Conservation (phyloP, 2,888 invertebrate species). For the Piscicola geometra region DNA sequence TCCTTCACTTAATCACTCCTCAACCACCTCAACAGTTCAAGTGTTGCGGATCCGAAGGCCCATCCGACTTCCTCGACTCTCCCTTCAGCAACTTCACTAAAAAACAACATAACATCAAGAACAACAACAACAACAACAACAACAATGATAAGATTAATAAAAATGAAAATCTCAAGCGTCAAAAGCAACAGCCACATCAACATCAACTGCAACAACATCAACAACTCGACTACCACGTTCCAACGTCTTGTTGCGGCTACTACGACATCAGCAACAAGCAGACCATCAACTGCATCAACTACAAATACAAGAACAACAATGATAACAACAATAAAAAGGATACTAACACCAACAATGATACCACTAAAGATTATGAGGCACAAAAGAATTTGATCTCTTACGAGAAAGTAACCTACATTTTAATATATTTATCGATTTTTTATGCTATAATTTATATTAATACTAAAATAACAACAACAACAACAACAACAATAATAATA, state of each 20-base stretch:
- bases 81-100: constrained; percentile 4
- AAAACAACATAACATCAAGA: background rate
- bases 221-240: background rate
- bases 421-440: too few species aligned
- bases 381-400: too few species aligned
- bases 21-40: constrained; percentile 24
- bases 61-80: constrained; percentile 14
- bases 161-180: background rate
- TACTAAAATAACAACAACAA: background rate
- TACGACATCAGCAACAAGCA: background rate
- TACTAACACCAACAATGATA: background rate
- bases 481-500: constrained; percentile 12
- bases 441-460: too few species aligned
- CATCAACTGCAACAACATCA: constrained; percentile 1
- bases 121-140: constrained; percentile 1
- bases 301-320: background rate
- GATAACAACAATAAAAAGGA: background rate
- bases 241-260: constrained; percentile 26
- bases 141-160: background rate
- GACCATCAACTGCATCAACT: background rate
- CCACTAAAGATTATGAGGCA: background rate
- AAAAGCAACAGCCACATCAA: too few species aligned
- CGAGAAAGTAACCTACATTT: too few species aligned
- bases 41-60: constrained; percentile 20
- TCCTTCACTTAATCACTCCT: too few species aligned